These are phyloP conservation scores for Bimastos eiseni DNA, from an alignment of 2,888 invertebrate genomes.

Conservation along the genomic window DNA sequence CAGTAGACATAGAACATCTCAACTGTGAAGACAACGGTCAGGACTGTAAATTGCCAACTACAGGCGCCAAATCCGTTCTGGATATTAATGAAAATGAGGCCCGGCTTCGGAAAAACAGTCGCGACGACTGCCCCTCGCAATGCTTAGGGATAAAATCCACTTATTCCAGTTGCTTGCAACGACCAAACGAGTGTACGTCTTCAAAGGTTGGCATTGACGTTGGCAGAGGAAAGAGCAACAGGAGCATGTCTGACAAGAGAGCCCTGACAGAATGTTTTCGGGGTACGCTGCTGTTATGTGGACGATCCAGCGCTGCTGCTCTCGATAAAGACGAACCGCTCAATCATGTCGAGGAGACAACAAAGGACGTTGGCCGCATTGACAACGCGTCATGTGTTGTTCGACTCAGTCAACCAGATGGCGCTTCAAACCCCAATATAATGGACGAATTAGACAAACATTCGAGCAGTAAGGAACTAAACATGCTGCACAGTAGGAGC, in stretches of 20 bases:
- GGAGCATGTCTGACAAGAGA: not conserved
- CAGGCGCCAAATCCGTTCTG: not conserved
- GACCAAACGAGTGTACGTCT: not conserved
- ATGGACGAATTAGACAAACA: not conserved
- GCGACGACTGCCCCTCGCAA: not conserved
- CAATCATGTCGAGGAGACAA: not conserved
- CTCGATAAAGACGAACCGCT: not conserved
- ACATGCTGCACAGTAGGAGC: not conserved
- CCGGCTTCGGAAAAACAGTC: not conserved
- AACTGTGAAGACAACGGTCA: not conserved
- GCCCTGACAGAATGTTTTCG: not conserved
- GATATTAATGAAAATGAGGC: slow-evolving; percentile 14
- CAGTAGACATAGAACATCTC: not conserved
- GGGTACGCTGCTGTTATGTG: not conserved
- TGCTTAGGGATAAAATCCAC: not conserved
- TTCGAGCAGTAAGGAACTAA: not conserved
- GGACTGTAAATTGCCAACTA: not conserved
- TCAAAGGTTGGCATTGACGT: not conserved
- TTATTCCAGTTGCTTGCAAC: not conserved
- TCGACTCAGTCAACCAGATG: slow-evolving; percentile 83
- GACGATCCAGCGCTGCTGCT: not conserved
- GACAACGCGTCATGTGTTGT: slow-evolving; percentile 55
- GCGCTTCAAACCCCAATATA: slow-evolving; percentile 88
- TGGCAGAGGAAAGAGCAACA: not conserved
- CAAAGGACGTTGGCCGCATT: not conserved